A percentile compares a stretch with the other conserved stretches of the same genome.
Conservation (phyloP, 1,140 invertebrate species). For the Penaeus chinensis region DNA sequence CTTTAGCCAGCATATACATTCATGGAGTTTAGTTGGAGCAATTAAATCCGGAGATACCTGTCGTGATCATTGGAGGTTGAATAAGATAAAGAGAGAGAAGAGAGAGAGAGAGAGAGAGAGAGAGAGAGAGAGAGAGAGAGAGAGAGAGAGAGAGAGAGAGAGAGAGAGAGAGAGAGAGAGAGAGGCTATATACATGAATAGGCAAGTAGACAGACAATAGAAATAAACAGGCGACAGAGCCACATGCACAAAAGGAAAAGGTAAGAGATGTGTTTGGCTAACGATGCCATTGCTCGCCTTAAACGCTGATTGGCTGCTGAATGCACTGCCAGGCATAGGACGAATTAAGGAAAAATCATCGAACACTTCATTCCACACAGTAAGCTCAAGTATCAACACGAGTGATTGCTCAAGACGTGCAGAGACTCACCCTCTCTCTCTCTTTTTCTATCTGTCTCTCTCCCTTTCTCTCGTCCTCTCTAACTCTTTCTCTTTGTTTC, state of each 20-base stretch:
- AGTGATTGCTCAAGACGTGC: background rate
- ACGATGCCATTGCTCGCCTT: too few species aligned
- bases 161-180: background rate
- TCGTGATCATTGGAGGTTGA: too few species aligned
- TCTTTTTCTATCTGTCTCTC: background rate
- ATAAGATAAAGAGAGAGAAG: too few species aligned
- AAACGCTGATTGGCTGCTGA: background rate
- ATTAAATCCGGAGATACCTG: too few species aligned
- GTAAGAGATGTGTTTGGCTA: background rate
- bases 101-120: too few species aligned
- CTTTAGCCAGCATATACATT: too few species aligned
- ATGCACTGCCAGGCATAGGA: too few species aligned
- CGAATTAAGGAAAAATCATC: background rate
- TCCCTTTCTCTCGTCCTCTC: background rate
- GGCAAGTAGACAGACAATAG: background rate
- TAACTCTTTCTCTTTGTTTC: background rate
- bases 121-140: too few species aligned
- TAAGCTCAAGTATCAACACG: background rate
- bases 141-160: too few species aligned
- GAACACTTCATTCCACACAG: background rate
- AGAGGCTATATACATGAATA: background rate
- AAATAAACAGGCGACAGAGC: background rate
- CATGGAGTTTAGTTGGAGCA: too few species aligned
- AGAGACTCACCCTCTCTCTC: background rate
- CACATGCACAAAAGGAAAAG: background rate